Evolutionary conservation across 1,140 invertebrate species (phyloP).

Genomic region (Lepidurus arcticus): DNA sequence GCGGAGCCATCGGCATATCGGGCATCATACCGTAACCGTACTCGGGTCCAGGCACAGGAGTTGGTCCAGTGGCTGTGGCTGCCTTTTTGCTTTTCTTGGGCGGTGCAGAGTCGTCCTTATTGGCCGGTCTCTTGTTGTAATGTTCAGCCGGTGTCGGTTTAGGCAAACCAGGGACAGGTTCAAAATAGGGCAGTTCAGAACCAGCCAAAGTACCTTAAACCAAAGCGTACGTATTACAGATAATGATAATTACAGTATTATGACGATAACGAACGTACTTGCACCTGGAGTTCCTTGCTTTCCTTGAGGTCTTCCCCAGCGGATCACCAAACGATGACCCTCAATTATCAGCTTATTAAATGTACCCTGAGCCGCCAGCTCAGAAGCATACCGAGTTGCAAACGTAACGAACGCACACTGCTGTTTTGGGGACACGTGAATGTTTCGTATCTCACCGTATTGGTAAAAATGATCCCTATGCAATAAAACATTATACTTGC

Average conservation of each 20-base stretch:
- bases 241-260: neutral
- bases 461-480: conserved; percentile 89
- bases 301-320: conserved; percentile 92
- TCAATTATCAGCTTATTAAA: conserved; percentile 91
- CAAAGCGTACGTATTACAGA: neutral
- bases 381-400: conserved; percentile 79
- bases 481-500: conserved; percentile 33
- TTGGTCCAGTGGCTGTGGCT: conserved; percentile 40
- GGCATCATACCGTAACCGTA: conserved; percentile 35
- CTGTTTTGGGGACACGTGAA: conserved; percentile 85
- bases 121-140: neutral
- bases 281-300: conserved; percentile 43
- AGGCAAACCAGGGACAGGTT: conserved; percentile 35
- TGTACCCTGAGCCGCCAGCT: conserved; percentile 89
- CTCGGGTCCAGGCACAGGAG: conserved; percentile 38
- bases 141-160: conserved; percentile 71
- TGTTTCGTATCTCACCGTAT: conserved; percentile 93
- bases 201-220: neutral
- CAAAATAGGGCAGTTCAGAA: conserved; percentile 26
- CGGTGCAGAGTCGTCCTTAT: conserved; percentile 40
- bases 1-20: conserved; percentile 43
- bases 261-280: neutral
- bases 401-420: conserved; percentile 98
- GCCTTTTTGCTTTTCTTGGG: conserved; percentile 79
- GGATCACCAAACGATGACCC: conserved; percentile 82